Base-by-base conservation (phyloP, 1,140 invertebrate genomes). In the Teleogryllus occipitalis region DNA sequence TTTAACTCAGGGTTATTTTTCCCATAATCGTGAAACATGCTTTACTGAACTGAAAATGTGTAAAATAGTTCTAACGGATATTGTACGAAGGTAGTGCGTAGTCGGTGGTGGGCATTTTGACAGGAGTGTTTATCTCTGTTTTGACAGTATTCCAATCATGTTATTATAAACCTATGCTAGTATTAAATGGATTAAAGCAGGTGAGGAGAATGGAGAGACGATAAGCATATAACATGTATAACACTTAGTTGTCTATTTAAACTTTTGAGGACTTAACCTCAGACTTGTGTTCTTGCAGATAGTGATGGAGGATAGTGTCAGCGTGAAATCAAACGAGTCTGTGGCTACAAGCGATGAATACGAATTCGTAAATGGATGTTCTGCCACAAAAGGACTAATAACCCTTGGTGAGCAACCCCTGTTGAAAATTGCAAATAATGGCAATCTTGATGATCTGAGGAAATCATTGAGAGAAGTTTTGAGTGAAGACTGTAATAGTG, bases 291-390 rank as follows among this genome's bases (percentile, higher is more conserved):
- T 81, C n/a, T 77, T 79, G 48, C 81, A 87, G 87, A 84, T 82
- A 84, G 84, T 87, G 87, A 94, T 94, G 93, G 93, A 93, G 90
- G 92, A 93, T 90, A 92, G 90, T 87, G 86, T 90, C 82, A 93
- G 92, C 85, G 90, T 92, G 78, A 92, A 93, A 88, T 95, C 93
- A 80, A 91, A 92, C 85, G 94, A 95, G 88, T 95, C 94, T 81
- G 88, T 92, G 84, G 91, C 92, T 77, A 94, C 93, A 72, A 94
- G 93, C 84, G 94, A 95, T 81, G 94, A 95, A 84, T 96, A 94
- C 87, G 94, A 95, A 87, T 93, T 95, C 85, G 90, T 96, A 47
- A 88, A 88, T 80, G 86, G 81, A 48, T 74, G 79, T n/a, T 54
- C 79, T 49, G 47, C 48, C 27, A 75, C 77, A 21, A 75, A 79